phyloP scores from a whole-genome alignment of 2,888 invertebrate genomes.

The Diarsia rubi region DNA sequence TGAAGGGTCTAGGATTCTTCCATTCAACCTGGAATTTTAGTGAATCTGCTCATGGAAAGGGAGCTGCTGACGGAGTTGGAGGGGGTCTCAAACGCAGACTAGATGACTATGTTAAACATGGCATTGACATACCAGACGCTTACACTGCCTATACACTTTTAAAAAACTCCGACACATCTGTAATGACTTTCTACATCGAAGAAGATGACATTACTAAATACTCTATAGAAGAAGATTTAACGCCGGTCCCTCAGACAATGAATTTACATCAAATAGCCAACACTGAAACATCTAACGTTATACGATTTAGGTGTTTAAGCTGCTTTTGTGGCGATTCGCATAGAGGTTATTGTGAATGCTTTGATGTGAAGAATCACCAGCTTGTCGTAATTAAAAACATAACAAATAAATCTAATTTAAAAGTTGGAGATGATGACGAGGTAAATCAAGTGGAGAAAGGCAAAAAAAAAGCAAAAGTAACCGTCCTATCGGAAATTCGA shows the following conservation, averaged over 20 bases:
- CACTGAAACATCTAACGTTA: not conserved
- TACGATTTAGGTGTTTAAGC: not conserved
- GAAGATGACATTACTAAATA: not conserved
- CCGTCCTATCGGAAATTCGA: not conserved
- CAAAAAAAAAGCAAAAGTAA: not conserved
- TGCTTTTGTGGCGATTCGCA: not conserved
- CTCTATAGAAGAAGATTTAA: not conserved
- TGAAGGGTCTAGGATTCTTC: not conserved
- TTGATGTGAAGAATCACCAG: slow-evolving; percentile 8
- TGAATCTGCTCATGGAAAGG: slow-evolving; percentile 6
- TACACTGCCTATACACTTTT: not conserved
- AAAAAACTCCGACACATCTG: too few relatives aligned
- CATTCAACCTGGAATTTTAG: slow-evolving; percentile 3
- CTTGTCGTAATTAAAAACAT: not conserved
- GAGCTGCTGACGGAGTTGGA: not conserved
- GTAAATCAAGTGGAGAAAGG: not conserved
- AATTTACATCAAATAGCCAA: slow-evolving; percentile 4
- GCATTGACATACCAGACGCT: slow-evolving; percentile 9
- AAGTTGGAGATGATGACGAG: slow-evolving; percentile 5
- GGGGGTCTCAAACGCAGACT: slow-evolving; percentile 1
- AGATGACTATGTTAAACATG: slow-evolving; percentile 10
- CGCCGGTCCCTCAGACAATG: not conserved
- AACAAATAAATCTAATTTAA: slow-evolving; percentile 2
- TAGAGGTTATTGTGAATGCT: slow-evolving; percentile 1
- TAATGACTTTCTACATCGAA: slow-evolving; percentile 1